Evolutionary conservation across 2,888 invertebrate genomes (phyloP).

Genomic region (Limnephilus lunatus): DNA sequence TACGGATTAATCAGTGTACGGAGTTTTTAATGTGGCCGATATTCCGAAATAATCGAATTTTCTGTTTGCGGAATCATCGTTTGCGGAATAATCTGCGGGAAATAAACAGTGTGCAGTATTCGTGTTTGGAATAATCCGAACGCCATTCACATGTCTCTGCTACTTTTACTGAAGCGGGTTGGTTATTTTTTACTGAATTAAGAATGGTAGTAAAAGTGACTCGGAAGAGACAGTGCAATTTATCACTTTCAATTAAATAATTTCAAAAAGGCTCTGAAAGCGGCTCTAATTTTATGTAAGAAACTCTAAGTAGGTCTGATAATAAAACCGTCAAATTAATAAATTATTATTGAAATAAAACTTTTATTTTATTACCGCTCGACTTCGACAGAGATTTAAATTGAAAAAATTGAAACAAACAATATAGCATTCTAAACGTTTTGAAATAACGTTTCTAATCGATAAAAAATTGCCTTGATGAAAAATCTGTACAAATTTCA

Average conservation of each 20-base stretch:
- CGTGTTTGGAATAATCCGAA: not conserved
- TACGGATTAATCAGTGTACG: not conserved
- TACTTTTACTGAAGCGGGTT: not conserved
- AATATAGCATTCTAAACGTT: not conserved
- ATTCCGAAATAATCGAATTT: not conserved
- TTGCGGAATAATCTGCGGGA: not conserved
- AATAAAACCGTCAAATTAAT: not conserved
- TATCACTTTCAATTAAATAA: not conserved
- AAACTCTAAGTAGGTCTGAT: not conserved
- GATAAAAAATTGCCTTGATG: not conserved
- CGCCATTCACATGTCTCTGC: not conserved
- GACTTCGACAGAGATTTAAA: too few relatives aligned
- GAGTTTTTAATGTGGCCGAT: not conserved
- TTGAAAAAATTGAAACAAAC: too few relatives aligned
- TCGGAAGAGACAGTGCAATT: not conserved
- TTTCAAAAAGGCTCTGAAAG: not conserved
- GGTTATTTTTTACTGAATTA: not conserved
- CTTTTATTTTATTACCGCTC: not conserved
- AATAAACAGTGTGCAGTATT: too few relatives aligned
- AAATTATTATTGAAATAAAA: not conserved
- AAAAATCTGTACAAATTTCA: not conserved
- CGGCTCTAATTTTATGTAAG: not conserved
- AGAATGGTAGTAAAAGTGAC: not conserved
- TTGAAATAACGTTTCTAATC: not conserved
- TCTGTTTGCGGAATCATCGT: not conserved